Evolutionary conservation across 2,113 vertebrate species (phyloP).

Genomic region (Calidris pygmaea): DNA sequence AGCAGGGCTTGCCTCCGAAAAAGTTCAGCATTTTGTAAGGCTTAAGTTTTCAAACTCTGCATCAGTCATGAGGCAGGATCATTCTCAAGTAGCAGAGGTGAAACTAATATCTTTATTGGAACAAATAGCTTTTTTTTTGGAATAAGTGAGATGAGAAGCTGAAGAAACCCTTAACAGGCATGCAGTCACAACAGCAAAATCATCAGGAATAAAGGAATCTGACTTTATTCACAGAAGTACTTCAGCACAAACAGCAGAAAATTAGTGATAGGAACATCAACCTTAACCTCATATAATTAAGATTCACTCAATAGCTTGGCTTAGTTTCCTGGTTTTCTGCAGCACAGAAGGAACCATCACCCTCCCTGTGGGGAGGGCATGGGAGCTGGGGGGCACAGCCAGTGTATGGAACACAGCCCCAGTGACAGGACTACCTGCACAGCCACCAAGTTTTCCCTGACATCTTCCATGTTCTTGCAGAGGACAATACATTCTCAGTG

Average conservation of each 20-base stretch:
- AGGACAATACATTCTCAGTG: rapidly evolving
- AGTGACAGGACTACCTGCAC: background rate
- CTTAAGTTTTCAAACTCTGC: background rate
- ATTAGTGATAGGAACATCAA: rapidly evolving
- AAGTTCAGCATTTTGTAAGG: background rate
- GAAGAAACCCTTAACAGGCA: background rate
- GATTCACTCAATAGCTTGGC: too few species aligned
- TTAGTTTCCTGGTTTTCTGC: background rate
- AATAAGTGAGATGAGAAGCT: background rate
- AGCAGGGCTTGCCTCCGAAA: rapidly evolving
- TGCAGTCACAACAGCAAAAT: rapidly evolving
- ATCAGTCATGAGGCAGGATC: background rate
- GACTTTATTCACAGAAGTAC: background rate
- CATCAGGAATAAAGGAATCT: background rate
- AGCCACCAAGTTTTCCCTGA: too few species aligned
- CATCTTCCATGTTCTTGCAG: background rate
- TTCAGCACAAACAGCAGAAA: background rate
- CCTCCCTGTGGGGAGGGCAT: background rate
- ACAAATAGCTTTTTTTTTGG: background rate
- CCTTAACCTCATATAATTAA: background rate
- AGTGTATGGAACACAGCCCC: background rate
- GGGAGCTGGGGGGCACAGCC: background rate
- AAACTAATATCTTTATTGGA: background rate
- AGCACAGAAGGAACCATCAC: background rate
- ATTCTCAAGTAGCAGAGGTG: background rate